Evolutionary conservation across 2,888 invertebrate genomes (phyloP).

Genomic region (Pseudococcus jackbeardsleyi): DNA sequence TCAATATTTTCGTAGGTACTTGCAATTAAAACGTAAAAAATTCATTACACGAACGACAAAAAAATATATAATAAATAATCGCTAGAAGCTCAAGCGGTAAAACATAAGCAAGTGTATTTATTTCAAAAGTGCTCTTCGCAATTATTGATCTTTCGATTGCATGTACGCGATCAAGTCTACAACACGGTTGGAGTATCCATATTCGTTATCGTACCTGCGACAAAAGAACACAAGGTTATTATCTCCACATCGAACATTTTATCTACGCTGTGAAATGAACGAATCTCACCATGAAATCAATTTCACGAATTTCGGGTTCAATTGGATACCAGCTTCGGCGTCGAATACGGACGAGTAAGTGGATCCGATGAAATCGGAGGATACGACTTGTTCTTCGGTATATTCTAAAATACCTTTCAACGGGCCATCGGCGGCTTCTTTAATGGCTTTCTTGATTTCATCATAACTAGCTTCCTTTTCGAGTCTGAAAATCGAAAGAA

Average conservation of each 20-base stretch:
- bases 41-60: constrained; percentile 24
- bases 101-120: constrained; percentile 38
- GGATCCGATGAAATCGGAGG: constrained; percentile 94
- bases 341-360: constrained; percentile 95
- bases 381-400: constrained; percentile 97
- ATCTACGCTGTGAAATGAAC: neutral
- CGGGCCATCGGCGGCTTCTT: constrained; percentile 88
- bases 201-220: constrained; percentile 93
- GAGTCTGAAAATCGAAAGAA: constrained; percentile 72
- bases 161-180: constrained; percentile 97
- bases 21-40: constrained; percentile 15
- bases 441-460: constrained; percentile 89
- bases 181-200: constrained; percentile 96
- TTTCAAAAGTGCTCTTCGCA: constrained; percentile 39
- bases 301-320: constrained; percentile 96
- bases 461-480: constrained; percentile 90
- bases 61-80: constrained; percentile 12
- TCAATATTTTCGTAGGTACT: neutral
- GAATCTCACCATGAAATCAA: constrained; percentile 89
- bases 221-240: neutral
- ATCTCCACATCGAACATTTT: neutral
- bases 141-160: constrained; percentile 73
- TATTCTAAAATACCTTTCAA: constrained; percentile 93
- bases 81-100: constrained; percentile 34
- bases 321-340: constrained; percentile 93